Percentiles rank a stretch among this genome's conserved stretches.
Conservation (phyloP, 2,888 invertebrate genomes). For the Agrotis clavis region DNA sequence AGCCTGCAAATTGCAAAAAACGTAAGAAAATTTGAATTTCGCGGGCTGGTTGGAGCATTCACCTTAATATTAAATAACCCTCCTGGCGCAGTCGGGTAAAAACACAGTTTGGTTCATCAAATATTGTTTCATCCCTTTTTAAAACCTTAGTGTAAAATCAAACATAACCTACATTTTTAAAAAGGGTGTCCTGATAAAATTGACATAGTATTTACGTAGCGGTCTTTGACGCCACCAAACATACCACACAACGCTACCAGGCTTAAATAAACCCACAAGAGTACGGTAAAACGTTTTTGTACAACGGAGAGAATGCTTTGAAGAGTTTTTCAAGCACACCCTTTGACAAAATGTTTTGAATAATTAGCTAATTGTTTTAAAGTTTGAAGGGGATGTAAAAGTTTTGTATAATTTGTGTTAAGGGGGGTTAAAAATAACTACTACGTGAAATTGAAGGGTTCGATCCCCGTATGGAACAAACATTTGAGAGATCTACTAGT, state of each 20-base stretch:
- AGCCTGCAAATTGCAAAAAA: too few species aligned
- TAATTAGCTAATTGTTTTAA: conserved; percentile 31
- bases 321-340: conserved; percentile 26
- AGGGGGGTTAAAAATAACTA: not conserved
- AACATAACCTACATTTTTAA: not conserved
- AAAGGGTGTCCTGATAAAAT: conserved; percentile 1
- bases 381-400: conserved; percentile 1
- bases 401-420: too few species aligned
- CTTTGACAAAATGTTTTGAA: conserved; percentile 44
- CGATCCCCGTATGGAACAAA: too few species aligned
- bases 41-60: too few species aligned
- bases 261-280: conserved; percentile 40
- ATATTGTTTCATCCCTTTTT: too few species aligned
- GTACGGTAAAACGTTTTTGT: conserved; percentile 30
- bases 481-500: too few species aligned
- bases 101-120: not conserved
- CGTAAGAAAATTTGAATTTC: too few species aligned
- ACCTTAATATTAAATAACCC: too few species aligned
- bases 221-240: conserved; percentile 5
- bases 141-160: too few species aligned
- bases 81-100: too few species aligned
- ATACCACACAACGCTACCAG: conserved; percentile 17
- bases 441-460: not conserved
- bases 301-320: conserved; percentile 53
- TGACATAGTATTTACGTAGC: conserved; percentile 12